Percentiles rank a stretch among this genome's conserved stretches.
These are phyloP conservation scores for Vimba vimba DNA, from an alignment of 2,113 vertebrate species.

Conservation along the genomic window DNA sequence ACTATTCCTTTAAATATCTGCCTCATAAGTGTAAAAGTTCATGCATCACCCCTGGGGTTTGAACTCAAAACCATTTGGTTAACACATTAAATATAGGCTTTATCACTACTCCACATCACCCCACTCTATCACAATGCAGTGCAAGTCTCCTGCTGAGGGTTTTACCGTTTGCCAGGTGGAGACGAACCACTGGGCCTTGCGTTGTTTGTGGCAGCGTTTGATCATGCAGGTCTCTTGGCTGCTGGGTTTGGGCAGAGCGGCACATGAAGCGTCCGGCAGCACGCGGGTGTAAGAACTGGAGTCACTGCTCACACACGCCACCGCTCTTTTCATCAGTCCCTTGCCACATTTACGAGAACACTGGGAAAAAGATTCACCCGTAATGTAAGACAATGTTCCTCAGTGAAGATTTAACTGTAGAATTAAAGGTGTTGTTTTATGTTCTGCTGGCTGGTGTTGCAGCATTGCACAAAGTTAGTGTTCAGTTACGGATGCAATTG, in stretches of 20 bases:
- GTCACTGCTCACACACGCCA: slow-evolving; percentile 76
- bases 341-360: slow-evolving; percentile 87
- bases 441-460: background rate
- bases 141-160: background rate
- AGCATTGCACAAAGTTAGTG: background rate
- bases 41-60: too few species aligned
- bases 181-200: slow-evolving; percentile 85
- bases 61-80: too few species aligned
- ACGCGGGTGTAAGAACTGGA: slow-evolving; percentile 59
- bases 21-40: too few species aligned
- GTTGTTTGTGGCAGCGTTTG: slow-evolving; percentile 81
- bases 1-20: too few species aligned
- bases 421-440: background rate
- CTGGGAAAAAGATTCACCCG: slow-evolving; percentile 63
- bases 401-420: background rate
- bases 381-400: background rate
- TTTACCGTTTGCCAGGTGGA: slow-evolving; percentile 85
- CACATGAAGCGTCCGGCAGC: slow-evolving; percentile 75
- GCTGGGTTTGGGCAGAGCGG: slow-evolving; percentile 73
- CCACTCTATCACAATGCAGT: background rate
- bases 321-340: slow-evolving; percentile 79
- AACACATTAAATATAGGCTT: background rate
- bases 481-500: background rate
- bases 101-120: background rate
- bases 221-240: slow-evolving; percentile 81